Evolutionary conservation across 2,113 vertebrate species (phyloP), one percentile per base, ranked within the genome.

Genomic region (Felis chaus): DNA sequence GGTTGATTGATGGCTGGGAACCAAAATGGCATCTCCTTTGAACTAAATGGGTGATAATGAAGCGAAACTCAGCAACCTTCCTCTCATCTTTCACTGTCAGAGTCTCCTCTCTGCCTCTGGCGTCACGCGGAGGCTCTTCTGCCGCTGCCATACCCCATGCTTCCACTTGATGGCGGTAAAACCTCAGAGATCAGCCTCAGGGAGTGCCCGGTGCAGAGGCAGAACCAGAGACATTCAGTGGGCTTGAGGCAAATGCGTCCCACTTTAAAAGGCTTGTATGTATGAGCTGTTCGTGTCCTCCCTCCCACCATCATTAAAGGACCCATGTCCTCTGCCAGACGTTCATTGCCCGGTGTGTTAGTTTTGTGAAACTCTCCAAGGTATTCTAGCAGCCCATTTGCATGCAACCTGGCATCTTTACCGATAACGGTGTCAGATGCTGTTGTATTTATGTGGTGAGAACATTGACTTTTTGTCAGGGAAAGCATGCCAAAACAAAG

Each of bases 101-200:
- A 0, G 3, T 19, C 11, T 55, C 29, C 25, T 14, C 25, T 31
- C 19, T 2, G 29, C 74, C 31, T 45, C 36, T 61, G 15, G 0
- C 6, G 33, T 21, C 1, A 31, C 48, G 33, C 36, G 1, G 4
- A 55, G 33, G 50, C 31, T 0, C 19, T 21, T 45, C 41, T 8
- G 4, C 16, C 19, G 50, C n/a, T 39, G 82, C 68, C 53, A 95
- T 93, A 39, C 86, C 25, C 7, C 0, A 0, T 0, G 0, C 0
- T 0, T 33, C 93, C 98, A 97, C 95, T 96, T 10, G 97, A 57
- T 95, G 97, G 97, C 91, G 5, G 78, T 61, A 18, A 65, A 97
- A 61, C 79, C 48, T n/a, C 95, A 78, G 96, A 27, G 57, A 92
- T 95, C 68, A 18, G 3, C 71, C 41, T 27, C 25, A 0, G n/a